A percentile compares a stretch with the other conserved stretches of the same genome.
phyloP scores from a whole-genome alignment of 2,113 vertebrate genomes.

The Tragelaphus scriptus region DNA sequence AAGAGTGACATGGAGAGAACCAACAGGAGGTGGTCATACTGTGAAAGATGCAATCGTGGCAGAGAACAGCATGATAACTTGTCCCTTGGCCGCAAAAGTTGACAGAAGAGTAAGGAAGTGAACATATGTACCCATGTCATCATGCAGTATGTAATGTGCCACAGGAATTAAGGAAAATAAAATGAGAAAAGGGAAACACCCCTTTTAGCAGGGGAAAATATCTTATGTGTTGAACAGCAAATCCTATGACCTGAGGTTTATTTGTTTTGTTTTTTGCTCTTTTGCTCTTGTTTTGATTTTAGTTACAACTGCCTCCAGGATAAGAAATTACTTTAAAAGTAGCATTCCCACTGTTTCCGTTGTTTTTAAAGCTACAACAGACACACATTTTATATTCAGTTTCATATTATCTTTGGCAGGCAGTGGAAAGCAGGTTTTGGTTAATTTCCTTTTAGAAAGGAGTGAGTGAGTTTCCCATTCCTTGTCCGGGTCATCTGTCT shows the following conservation, averaged over 20 bases:
- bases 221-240: rapidly evolving
- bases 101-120: neutral
- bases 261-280: neutral
- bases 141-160: too few species aligned
- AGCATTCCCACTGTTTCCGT: neutral
- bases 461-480: neutral
- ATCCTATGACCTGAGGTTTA: neutral
- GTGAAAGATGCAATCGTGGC: neutral
- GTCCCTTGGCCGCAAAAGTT: neutral
- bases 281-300: slow-evolving; percentile 8
- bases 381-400: neutral
- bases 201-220: neutral
- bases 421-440: neutral
- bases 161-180: neutral
- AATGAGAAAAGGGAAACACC: neutral
- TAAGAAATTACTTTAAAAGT: slow-evolving; percentile 3
- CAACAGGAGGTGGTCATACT: neutral
- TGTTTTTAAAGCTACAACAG: neutral
- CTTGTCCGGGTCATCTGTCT: neutral
- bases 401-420: neutral
- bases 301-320: neutral
- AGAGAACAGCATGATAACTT: neutral
- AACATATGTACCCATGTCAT: rapidly evolving
- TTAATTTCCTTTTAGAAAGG: neutral
- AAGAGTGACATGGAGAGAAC: neutral